phyloP scores from a whole-genome alignment of 2,888 invertebrate species.

The Opisthograptis luteolata region DNA sequence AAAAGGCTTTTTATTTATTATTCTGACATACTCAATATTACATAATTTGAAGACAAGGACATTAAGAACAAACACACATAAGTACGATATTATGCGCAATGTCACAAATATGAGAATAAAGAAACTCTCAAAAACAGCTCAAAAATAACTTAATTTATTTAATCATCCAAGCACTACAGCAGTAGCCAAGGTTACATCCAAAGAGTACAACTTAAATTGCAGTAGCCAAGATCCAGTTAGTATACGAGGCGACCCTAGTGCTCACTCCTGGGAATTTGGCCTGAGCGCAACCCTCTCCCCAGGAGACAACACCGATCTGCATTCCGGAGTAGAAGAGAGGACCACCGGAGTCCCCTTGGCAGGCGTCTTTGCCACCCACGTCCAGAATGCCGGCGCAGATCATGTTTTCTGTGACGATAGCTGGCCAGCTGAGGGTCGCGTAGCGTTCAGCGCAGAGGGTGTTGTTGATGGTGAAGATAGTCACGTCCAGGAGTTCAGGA shows the following conservation, averaged over 20 bases:
- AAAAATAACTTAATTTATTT: too few species aligned
- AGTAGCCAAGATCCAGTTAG: conserved; percentile 54
- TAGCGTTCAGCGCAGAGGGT: conserved; percentile 53
- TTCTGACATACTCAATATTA: too few species aligned
- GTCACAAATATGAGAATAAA: too few species aligned
- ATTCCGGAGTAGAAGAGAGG: conserved; percentile 61
- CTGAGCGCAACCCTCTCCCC: conserved; percentile 70
- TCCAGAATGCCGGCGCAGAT: conserved; percentile 60
- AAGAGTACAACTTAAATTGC: conserved; percentile 43
- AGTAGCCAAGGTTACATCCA: too few species aligned
- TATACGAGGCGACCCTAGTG: conserved; percentile 56
- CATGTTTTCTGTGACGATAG: conserved; percentile 53
- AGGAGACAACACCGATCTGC: conserved; percentile 69
- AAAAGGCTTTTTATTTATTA: too few species aligned
- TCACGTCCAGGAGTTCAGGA: conserved; percentile 45
- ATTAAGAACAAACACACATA: too few species aligned
- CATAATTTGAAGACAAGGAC: too few species aligned
- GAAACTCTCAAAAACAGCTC: too few species aligned
- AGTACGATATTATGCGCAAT: too few species aligned
- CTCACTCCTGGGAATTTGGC: conserved; percentile 71
- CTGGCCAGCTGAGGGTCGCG: conserved; percentile 7
- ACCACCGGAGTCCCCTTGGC: conserved; percentile 63
- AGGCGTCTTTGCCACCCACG: conserved; percentile 51
- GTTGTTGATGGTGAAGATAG: conserved; percentile 56
- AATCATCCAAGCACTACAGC: too few species aligned